Percentiles rank a stretch among this genome's conserved stretches.
These are phyloP conservation scores for Rhagonycha lutea DNA, from an alignment of 2,888 invertebrate genomes.

Conservation along the genomic window DNA sequence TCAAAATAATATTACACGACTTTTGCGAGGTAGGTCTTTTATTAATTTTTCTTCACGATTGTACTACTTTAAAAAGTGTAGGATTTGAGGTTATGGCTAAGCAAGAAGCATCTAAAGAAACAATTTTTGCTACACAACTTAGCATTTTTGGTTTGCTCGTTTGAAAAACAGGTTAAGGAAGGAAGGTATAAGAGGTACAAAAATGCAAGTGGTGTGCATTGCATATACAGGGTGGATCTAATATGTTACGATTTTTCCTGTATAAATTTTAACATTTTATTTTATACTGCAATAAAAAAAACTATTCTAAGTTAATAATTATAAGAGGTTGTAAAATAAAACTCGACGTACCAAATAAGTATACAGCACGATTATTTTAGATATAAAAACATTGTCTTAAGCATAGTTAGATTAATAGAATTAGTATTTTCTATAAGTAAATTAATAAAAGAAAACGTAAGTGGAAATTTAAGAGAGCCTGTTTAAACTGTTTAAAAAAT, in stretches of 20 bases:
- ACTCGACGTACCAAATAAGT: slow-evolving; percentile 47
- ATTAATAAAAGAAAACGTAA: slow-evolving; percentile 14
- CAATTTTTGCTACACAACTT: background rate
- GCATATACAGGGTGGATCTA: background rate
- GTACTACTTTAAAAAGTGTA: background rate
- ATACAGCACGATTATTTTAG: slow-evolving; percentile 52
- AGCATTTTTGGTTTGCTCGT: background rate
- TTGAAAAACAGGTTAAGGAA: background rate
- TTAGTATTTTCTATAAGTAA: slow-evolving; percentile 30
- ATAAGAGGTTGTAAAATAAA: slow-evolving; percentile 11
- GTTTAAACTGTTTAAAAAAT: slow-evolving; percentile 18
- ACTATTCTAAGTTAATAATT: background rate
- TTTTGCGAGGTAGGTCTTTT: no score
- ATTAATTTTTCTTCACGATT: background rate
- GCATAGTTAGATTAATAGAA: slow-evolving; percentile 21
- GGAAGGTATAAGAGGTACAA: background rate
- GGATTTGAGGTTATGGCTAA: no score
- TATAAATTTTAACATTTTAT: background rate
- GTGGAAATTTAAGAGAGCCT: slow-evolving; percentile 16
- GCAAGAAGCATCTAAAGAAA: background rate
- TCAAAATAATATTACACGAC: no score
- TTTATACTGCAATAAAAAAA: slow-evolving; percentile 3
- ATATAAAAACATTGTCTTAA: slow-evolving; percentile 37
- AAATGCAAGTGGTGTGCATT: background rate
- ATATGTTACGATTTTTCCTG: background rate